Evolutionary conservation across 2,888 invertebrate genomes (phyloP), one percentile per base, ranked within the genome.

Genomic region (Athrips mouffetella): DNA sequence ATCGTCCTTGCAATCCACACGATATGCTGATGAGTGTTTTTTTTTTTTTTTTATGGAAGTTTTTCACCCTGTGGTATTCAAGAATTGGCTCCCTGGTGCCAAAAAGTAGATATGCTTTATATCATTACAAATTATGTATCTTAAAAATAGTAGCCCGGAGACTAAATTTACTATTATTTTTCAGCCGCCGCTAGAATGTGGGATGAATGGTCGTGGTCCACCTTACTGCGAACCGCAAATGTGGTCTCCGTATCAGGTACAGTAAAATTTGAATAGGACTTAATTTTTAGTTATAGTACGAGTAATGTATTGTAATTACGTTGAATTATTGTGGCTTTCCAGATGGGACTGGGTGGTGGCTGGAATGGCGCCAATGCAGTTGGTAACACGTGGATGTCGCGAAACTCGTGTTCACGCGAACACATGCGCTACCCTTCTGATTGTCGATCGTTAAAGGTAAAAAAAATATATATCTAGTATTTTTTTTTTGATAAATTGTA

Each of bases 181-280:
- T 47, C 80, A 88, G 87, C 84, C 87, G 55, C 84, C 87, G 41
- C 59, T 82, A 72, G 87, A 88, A 67, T 81, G 86, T 56, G 86
- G 81, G 27, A 66, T 83, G 59, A 81, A 67, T 52, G 76, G 75
- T 49, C 84, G 87, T 48, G 73, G 76, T 25, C 67, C 77, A 23
- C 61, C 71, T 21, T 88, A 85, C 65, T 80, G 80, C 71, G 87
- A 88, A 50, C 80, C 83, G 51, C 85, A 78, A 54, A 80, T 87
- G 78, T 88, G 87, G 87, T 66, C 84, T 46, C 86, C 85, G 59
- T 87, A 87, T 72, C 87, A 87, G 85, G 87, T 86, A 74, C n/a
- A n/a, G n/a, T n/a, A 55, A 45, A 13, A 16, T 18, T 11, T 21
- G 13, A n/a, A n/a, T n/a, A n/a, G n/a, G n/a, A n/a, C n/a, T n/a